Conservation (phyloP, 2,888 invertebrate species). For the Metacarcinus magister region DNA sequence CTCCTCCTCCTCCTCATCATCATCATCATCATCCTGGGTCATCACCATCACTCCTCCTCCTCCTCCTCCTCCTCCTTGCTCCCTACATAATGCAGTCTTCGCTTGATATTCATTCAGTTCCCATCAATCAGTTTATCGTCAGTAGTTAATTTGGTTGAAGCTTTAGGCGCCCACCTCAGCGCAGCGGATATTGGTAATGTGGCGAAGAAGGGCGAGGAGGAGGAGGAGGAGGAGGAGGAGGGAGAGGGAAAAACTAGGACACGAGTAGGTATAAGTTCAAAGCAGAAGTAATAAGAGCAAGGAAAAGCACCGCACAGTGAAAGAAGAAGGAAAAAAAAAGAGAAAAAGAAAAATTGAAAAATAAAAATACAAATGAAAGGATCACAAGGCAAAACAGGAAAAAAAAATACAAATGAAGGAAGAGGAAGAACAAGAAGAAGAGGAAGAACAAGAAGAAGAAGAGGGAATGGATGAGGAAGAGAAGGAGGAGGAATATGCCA, state of each 20-base stretch:
- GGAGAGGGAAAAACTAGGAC: neutral
- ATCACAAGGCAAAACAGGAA: neutral
- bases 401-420: neutral
- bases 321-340: neutral
- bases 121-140: conserved; percentile 30
- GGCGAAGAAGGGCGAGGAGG: neutral
- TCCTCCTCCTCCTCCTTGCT: conserved; percentile 46
- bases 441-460: neutral
- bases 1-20: neutral
- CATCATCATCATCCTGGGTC: neutral
- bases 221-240: neutral
- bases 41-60: conserved; percentile 32
- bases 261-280: neutral
- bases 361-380: neutral
- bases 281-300: neutral
- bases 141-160: neutral
- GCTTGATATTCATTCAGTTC: conserved; percentile 1
- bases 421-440: conserved; percentile 33
- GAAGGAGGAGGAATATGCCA: neutral
- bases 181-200: neutral
- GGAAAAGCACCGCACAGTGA: neutral
- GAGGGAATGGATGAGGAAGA: neutral
- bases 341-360: neutral
- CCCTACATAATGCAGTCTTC: conserved; percentile 19
- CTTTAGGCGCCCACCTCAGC: neutral